Percentiles rank a stretch among this genome's conserved stretches.
Conservation (phyloP, 2,797 vertebrate species). For the Fringilla coelebs region DNA sequence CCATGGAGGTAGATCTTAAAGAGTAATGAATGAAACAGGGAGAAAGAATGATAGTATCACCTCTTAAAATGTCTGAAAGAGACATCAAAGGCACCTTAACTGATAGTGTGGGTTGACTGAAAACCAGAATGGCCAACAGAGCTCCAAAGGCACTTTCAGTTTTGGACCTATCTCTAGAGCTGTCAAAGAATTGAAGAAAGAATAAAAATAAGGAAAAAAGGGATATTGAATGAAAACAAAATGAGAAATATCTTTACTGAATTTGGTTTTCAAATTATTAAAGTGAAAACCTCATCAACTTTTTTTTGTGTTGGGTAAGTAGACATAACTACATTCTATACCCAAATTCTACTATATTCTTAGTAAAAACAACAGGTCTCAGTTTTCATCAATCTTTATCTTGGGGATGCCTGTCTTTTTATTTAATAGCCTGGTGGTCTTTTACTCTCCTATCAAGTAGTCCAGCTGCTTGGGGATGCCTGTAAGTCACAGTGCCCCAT, state of each 20-base stretch:
- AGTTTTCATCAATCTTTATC: not conserved
- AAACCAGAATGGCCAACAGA: not conserved
- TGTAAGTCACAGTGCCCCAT: not conserved
- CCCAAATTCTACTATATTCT: not conserved
- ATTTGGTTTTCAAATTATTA: not conserved
- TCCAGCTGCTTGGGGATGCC: not conserved
- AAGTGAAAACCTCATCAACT: not conserved
- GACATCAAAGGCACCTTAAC: not conserved
- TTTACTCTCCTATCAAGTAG: not conserved
- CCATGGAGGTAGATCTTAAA: not conserved
- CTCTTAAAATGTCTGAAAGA: not conserved
- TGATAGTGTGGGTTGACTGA: not conserved
- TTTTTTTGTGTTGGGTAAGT: not conserved
- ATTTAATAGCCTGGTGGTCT: not conserved
- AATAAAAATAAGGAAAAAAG: not conserved
- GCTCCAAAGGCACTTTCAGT: not conserved
- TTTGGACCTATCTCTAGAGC: not conserved
- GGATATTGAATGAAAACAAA: not conserved
- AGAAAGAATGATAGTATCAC: not conserved
- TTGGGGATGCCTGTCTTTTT: not conserved
- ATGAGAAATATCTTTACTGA: not conserved
- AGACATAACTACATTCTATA: not conserved
- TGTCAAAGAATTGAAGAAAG: not conserved
- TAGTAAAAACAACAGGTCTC: rapidly evolving
- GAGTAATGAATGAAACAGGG: not conserved